These are phyloP conservation scores for Halocynthia roretzi DNA, from an alignment of 23 tunicate species.

Conservation along the genomic window DNA sequence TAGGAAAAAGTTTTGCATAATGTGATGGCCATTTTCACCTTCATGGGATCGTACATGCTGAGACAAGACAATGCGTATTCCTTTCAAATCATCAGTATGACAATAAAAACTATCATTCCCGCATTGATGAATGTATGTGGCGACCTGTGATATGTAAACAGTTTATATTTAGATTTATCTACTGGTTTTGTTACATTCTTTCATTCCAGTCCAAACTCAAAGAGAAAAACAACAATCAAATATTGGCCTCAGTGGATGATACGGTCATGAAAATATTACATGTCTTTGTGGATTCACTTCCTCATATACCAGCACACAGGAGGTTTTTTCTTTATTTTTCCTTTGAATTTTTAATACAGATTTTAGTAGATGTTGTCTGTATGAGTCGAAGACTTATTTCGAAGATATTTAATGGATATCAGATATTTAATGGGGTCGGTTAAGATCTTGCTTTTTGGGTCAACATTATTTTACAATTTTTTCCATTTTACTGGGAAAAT, in stretches of 20 bases:
- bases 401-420: too few species aligned
- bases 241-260: neutral
- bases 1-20: slow-evolving; percentile 68
- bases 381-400: neutral
- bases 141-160: too few species aligned
- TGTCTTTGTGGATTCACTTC: slow-evolving; percentile 66
- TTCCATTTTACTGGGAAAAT: too few species aligned
- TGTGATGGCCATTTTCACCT: slow-evolving; percentile 74
- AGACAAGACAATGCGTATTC: slow-evolving; percentile 68
- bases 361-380: too few species aligned
- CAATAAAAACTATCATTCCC: slow-evolving; percentile 48
- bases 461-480: too few species aligned
- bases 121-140: slow-evolving; percentile 16
- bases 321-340: slow-evolving; percentile 9
- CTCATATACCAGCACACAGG: slow-evolving; percentile 64
- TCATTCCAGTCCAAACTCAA: too few species aligned
- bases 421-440: neutral
- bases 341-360: too few species aligned
- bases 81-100: slow-evolving; percentile 47
- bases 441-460: neutral
- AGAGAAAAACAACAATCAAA: slow-evolving; percentile 1
- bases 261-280: slow-evolving; percentile 41
- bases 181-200: neutral
- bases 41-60: slow-evolving; percentile 59
- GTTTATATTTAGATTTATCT: neutral